Conservation (phyloP, 1,140 invertebrate genomes). For the Rhysida immarginata region DNA sequence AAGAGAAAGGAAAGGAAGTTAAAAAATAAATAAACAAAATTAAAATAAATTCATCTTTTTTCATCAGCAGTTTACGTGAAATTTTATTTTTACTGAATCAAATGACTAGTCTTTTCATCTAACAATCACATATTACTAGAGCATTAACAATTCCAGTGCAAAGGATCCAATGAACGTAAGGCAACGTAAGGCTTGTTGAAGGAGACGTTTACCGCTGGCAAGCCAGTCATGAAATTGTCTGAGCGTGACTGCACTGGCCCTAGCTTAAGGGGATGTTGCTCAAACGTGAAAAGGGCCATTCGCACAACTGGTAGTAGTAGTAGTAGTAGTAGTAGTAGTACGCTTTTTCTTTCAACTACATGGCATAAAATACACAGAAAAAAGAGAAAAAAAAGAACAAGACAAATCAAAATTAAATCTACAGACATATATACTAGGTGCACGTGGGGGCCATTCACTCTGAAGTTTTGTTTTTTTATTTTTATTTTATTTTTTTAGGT, state of each 20-base stretch:
- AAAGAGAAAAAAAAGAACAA: constrained; percentile 19
- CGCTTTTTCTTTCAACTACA: constrained; percentile 16
- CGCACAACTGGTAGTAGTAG: constrained; percentile 14
- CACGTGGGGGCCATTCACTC: background rate
- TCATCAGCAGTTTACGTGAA: no score
- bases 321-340: no score
- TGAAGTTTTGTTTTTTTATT: no score
- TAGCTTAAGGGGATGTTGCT: constrained; percentile 10
- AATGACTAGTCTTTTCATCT: no score
- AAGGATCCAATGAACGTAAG: constrained; percentile 7
- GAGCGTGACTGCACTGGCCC: constrained; percentile 11
- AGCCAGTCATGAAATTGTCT: constrained; percentile 14
- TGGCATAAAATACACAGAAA: constrained; percentile 19
- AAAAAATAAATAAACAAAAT: no score
- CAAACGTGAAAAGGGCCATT: constrained; percentile 5
- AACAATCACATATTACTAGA: no score
- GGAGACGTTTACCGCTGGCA: constrained; percentile 18
- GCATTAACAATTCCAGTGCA: no score
- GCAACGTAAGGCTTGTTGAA: constrained; percentile 14
- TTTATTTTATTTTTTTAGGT: no score
- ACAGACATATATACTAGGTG: background rate
- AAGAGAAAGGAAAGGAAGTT: no score
- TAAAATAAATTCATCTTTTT: no score
- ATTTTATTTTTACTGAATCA: no score
- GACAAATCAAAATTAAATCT: constrained; percentile 13